Conservation (phyloP, 1,140 invertebrate genomes). For the Monomorium pharaonis region DNA sequence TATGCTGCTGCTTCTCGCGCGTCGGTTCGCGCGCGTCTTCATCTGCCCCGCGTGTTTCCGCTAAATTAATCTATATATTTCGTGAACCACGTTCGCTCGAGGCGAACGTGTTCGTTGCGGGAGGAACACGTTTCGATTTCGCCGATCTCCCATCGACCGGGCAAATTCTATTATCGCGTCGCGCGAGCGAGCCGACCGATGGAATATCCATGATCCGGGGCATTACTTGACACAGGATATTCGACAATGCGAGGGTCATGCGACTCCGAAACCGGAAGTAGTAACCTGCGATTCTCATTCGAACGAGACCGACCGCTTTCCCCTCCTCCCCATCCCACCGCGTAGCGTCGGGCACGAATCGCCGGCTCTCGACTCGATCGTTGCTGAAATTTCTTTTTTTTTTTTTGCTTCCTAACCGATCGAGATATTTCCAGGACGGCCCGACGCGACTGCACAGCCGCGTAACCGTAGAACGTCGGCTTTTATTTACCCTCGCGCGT, state of each 20-base stretch:
- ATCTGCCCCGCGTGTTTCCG: background rate
- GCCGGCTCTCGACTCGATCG: background rate
- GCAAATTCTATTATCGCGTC: background rate
- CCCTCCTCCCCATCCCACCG: no score
- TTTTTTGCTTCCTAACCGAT: background rate
- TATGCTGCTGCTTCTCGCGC: background rate
- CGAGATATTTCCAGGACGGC: background rate
- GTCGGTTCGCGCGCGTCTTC: no score
- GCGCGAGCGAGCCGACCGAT: background rate
- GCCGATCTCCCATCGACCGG: background rate
- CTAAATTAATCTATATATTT: conserved; percentile 20
- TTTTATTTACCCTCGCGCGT: background rate
- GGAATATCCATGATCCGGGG: conserved; percentile 6
- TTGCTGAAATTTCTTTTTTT: background rate
- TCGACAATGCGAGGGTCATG: conserved; percentile 40
- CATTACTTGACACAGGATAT: conserved; percentile 37
- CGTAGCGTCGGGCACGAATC: background rate
- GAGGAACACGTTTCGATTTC: background rate
- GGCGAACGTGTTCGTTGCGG: no score
- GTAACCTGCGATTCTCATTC: conserved; percentile 29
- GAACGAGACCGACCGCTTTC: background rate
- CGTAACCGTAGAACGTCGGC: background rate
- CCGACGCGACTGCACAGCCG: background rate
- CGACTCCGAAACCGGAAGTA: conserved; percentile 28
- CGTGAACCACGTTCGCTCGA: no score